phyloP scores from a whole-genome alignment of 2,113 vertebrate species.

The Saguinus midas region DNA sequence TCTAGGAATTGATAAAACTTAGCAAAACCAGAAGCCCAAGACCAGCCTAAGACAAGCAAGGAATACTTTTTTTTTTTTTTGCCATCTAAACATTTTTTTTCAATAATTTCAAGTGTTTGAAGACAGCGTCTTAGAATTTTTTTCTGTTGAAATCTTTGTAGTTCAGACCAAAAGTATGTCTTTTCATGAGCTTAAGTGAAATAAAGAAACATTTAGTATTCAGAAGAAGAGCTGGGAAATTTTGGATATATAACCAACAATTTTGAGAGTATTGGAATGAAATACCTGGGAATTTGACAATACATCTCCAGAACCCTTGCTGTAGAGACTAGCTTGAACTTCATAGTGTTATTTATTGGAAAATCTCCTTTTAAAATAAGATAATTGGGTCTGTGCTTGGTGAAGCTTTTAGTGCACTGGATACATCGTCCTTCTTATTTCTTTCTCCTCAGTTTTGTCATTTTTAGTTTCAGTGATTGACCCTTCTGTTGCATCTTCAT shows the following conservation, averaged over 20 bases:
- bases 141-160: conserved; percentile 85
- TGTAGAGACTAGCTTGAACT: conserved; percentile 89
- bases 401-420: conserved; percentile 92
- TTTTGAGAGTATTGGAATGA: conserved; percentile 93
- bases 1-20: not conserved
- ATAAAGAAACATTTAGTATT: conserved; percentile 86
- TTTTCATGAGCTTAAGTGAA: conserved; percentile 94
- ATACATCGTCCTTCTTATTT: conserved; percentile 89
- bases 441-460: not conserved
- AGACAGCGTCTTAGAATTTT: conserved; percentile 91
- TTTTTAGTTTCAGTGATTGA: not conserved
- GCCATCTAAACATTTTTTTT: conserved; percentile 93
- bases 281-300: conserved; percentile 92
- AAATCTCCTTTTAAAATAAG: conserved; percentile 93
- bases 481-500: not conserved
- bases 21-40: not conserved
- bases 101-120: conserved; percentile 94
- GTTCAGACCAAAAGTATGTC: conserved; percentile 92
- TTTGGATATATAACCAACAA: conserved; percentile 96
- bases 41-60: not conserved
- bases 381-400: conserved; percentile 84
- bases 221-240: conserved; percentile 93
- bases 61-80: conserved; percentile 77
- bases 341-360: conserved; percentile 92
- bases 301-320: conserved; percentile 91